Evolutionary conservation across 1,140 invertebrate species (phyloP).

Genomic region (Diabrotica virgifera): DNA sequence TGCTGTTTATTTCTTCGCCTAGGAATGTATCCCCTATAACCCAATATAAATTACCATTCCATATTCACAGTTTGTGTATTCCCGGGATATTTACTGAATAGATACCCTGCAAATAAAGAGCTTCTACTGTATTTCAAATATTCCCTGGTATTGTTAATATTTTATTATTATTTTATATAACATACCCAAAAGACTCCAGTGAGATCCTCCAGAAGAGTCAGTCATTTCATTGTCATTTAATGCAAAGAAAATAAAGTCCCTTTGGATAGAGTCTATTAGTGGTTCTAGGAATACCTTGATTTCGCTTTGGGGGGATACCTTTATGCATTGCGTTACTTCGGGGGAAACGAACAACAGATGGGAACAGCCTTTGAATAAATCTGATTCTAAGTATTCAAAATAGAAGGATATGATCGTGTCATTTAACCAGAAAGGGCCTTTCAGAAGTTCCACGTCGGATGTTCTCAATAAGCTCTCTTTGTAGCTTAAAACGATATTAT

Average conservation of each 20-base stretch:
- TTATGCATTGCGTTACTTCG: slow-evolving; percentile 82
- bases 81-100: no score
- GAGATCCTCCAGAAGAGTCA: slow-evolving; percentile 73
- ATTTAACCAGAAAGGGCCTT: slow-evolving; percentile 82
- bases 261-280: slow-evolving; percentile 57
- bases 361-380: slow-evolving; percentile 60
- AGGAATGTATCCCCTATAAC: no score
- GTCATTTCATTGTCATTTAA: slow-evolving; percentile 77
- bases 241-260: slow-evolving; percentile 80
- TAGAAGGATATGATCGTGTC: slow-evolving; percentile 88
- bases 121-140: no score
- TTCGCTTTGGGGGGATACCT: slow-evolving; percentile 65
- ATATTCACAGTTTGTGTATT: no score
- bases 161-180: not conserved
- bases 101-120: no score
- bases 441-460: slow-evolving; percentile 73
- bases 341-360: slow-evolving; percentile 76
- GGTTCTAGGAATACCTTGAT: slow-evolving; percentile 69
- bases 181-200: slow-evolving; percentile 79
- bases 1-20: no score
- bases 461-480: slow-evolving; percentile 69
- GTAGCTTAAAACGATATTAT: slow-evolving; percentile 26
- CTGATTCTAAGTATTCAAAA: slow-evolving; percentile 78
- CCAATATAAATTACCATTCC: no score
- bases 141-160: no score